Evolutionary conservation across 2,888 invertebrate species (phyloP), one percentile per base, ranked within the genome.

Genomic region (Tupiocoris notatus): DNA sequence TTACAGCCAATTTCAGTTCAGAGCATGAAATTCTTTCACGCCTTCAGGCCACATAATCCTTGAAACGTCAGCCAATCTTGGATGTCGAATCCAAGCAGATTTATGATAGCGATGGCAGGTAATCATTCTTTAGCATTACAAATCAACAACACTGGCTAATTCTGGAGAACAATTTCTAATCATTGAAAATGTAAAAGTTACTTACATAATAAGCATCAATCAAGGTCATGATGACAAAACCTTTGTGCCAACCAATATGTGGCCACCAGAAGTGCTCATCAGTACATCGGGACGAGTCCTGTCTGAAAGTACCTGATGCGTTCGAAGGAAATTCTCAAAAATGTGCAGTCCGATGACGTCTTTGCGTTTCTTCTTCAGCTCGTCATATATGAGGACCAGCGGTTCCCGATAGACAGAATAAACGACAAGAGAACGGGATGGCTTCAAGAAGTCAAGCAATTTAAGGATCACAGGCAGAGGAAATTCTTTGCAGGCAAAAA

Each of bases 211-310:
- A 39, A 3, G 39, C 39, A 12, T 39, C 39, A 12, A 12, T 7
- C 3, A 39, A 39, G 39, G 39, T 39, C 39, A 39, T 7, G 39
- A 68, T 17, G 20, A 57, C 6, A 54, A 17, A 1, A 79, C 75
- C 70, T 76, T 78, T 12, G 77, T 79, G 54, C 75, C 79, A 20
- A 77, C 77, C 12, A 79, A 63, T 57, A 79, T 62, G 61, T 78
- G 76, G 0, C 98, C 98, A 82, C 97, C 93, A 77, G 89, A 89
- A 63, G 90, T 91, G 83, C 90, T 92, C 92, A 96, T 98, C 81
- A 89, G 89, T 54, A 98, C 95, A 83, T 94, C 91, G 0, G 98
- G 98, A 87, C 98, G 98, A 18, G 98, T 98, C 83, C 98, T 88
- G 80, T 94, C 91, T 1, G 92, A 91, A 79, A 96, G 85, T 25